Conservation (phyloP, 2,888 invertebrate species). For the Dione vanillae region DNA sequence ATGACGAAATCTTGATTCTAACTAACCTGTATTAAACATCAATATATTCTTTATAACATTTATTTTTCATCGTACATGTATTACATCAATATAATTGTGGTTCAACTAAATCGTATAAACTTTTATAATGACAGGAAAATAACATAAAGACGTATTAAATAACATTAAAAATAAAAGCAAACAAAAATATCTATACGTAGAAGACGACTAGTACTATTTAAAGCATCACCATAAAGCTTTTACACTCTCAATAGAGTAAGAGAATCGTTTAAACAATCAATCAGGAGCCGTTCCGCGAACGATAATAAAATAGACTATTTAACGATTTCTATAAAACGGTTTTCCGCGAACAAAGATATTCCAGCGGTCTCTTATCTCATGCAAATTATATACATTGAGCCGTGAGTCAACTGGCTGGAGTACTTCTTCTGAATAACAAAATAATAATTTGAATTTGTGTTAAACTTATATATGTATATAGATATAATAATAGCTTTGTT, state of each 20-base stretch:
- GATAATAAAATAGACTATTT: constrained; percentile 42
- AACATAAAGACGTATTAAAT: too few relatives aligned
- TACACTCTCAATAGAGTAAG: constrained; percentile 5
- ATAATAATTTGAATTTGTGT: constrained; percentile 21
- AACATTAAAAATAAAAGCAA: neutral
- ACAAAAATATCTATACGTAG: neutral
- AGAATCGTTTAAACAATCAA: constrained; percentile 28
- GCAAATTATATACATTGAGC: constrained; percentile 49
- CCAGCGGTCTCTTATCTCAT: constrained; percentile 50
- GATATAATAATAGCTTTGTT: too few relatives aligned
- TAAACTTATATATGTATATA: neutral
- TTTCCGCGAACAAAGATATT: constrained; percentile 55
- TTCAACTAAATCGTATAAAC: neutral
- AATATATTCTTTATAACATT: neutral
- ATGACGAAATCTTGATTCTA: neutral
- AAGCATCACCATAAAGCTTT: constrained; percentile 7
- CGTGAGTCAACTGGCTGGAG: constrained; percentile 48
- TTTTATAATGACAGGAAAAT: neutral
- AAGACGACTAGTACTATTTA: neutral
- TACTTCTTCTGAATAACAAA: constrained; percentile 35
- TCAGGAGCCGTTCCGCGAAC: constrained; percentile 29
- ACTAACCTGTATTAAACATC: neutral
- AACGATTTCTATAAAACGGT: constrained; percentile 45
- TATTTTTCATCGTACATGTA: too few relatives aligned
- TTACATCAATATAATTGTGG: too few relatives aligned